Evolutionary conservation across 2,888 invertebrate genomes (phyloP).

Genomic region (Drepana falcataria): DNA sequence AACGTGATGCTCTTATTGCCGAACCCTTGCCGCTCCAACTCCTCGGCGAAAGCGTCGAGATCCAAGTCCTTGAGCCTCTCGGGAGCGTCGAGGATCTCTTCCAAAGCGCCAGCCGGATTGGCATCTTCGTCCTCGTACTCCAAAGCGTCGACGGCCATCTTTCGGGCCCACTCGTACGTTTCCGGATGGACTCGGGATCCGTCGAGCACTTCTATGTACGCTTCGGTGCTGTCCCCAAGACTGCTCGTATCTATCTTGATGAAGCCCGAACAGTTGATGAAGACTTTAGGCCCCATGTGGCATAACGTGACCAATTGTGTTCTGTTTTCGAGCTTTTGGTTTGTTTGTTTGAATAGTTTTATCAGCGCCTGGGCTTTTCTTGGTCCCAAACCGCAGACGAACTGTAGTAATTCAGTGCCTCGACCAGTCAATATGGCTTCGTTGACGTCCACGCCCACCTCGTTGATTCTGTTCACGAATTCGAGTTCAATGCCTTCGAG

Average conservation of each 20-base stretch:
- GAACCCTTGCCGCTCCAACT: slow-evolving; percentile 93
- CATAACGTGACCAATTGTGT: slow-evolving; percentile 97
- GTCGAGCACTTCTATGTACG: slow-evolving; percentile 96
- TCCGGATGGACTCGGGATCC: slow-evolving; percentile 99
- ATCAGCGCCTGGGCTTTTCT: slow-evolving; percentile 93
- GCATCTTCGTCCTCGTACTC: slow-evolving; percentile 98
- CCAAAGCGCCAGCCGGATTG: slow-evolving; percentile 97
- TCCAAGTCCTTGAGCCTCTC: slow-evolving; percentile 97
- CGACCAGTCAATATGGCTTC: slow-evolving; percentile 93
- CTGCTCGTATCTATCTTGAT: slow-evolving; percentile 99
- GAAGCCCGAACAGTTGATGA: slow-evolving; percentile 99
- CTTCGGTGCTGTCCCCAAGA: slow-evolving; percentile 95
- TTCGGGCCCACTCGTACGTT: slow-evolving; percentile 99
- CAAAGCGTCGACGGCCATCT: slow-evolving; percentile 99
- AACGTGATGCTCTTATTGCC: slow-evolving; percentile 95
- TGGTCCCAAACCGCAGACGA: slow-evolving; percentile 97
- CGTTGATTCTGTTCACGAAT: slow-evolving; percentile 96
- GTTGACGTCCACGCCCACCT: slow-evolving; percentile 98
- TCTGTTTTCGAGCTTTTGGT: slow-evolving; percentile 94
- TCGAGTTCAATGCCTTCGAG: slow-evolving; percentile 91
- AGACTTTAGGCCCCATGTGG: slow-evolving; percentile 98
- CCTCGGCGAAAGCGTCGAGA: slow-evolving; percentile 98
- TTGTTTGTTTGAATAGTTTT: slow-evolving; percentile 92
- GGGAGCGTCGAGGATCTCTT: slow-evolving; percentile 97
- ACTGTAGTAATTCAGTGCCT: slow-evolving; percentile 94